Evolutionary conservation across 2,113 vertebrate species (phyloP), one percentile per base, ranked within the genome.

Genomic region (Micronisus gabar): DNA sequence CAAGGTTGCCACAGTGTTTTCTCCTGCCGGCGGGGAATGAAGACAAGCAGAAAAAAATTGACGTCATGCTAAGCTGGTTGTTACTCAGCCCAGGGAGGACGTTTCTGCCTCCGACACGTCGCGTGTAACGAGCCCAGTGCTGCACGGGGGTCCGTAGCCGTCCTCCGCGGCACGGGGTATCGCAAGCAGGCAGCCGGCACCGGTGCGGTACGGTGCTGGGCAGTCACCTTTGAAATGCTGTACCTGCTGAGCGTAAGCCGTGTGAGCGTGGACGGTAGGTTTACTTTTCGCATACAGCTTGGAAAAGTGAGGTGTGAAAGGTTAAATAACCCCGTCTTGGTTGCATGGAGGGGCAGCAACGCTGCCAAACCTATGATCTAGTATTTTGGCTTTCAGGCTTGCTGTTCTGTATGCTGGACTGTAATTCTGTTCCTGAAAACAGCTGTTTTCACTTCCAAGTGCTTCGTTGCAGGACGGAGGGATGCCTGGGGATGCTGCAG

Each of bases 111-210:
- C 58, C 56, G 34, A 56, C 22, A 32, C 1, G 0, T 20, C 2
- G 1, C 10, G 25, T 87, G 34, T 26, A 15, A 38, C 21, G 38
- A 47, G 11, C 56, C 1, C 0, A 67, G 36, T 36, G 43, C 47
- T 71, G 25, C 70, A 4, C 2, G 2, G 63, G 50, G 7, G 30
- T 9, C 47, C 1, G 1, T 32, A 62, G 50, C 63, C 30, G 55
- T 71, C 50, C 63, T 71, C 45, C 32, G 68, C 73, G 74, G 40
- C 14, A 7, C 0, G 0, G 41, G 22, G 26, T 29, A 12, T 45
- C 20, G 8, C 1, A 1, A 36, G 29, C 30, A 3, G n/a, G n/a
- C n/a, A n/a, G n/a, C n/a, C n/a, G 6, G 40, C 59, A 2, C 83
- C 38, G n/a, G 10, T 73, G 17, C 41, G 34, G 15, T 38, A 3